Evolutionary conservation across 2,888 invertebrate species (phyloP).

Genomic region (Neoascia interrupta): DNA sequence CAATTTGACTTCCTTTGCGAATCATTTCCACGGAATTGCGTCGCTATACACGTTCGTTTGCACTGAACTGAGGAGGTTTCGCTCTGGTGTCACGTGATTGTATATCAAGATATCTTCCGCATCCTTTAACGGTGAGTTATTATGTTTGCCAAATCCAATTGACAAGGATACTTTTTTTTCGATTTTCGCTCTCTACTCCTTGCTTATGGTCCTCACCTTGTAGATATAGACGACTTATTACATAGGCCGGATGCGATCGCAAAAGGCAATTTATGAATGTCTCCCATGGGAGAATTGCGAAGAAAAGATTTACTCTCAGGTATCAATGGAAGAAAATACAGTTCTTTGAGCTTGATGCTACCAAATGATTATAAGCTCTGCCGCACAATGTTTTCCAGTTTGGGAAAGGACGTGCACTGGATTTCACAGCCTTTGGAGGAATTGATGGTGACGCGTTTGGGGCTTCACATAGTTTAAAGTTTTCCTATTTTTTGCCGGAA

Average conservation of each 20-base stretch:
- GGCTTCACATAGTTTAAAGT: neutral
- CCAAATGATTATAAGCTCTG: slow-evolving; percentile 46
- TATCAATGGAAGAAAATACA: slow-evolving; percentile 30
- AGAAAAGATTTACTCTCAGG: slow-evolving; percentile 33
- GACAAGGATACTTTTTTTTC: slow-evolving; percentile 37
- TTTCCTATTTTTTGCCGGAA: neutral
- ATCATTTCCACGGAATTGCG: slow-evolving; percentile 27
- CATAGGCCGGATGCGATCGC: neutral
- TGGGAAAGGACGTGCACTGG: neutral
- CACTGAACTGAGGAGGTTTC: too few species aligned
- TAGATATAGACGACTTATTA: neutral
- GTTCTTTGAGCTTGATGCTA: slow-evolving; percentile 26
- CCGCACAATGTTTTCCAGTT: neutral
- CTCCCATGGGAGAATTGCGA: slow-evolving; percentile 44
- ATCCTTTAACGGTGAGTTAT: slow-evolving; percentile 62
- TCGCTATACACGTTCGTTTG: neutral
- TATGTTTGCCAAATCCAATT: slow-evolving; percentile 62
- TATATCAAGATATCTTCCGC: slow-evolving; percentile 51
- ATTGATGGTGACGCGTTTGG: neutral
- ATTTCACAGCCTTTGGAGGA: neutral
- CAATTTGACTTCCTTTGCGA: slow-evolving; percentile 58
- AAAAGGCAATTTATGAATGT: slow-evolving; percentile 55
- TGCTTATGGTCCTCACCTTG: neutral
- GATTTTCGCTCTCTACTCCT: slow-evolving; percentile 1
- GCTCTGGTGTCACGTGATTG: slow-evolving; percentile 28